Conservation (phyloP, 30 jellyfish, hydroid and myxozoan genomes). For the Cassiopea andromeda region DNA sequence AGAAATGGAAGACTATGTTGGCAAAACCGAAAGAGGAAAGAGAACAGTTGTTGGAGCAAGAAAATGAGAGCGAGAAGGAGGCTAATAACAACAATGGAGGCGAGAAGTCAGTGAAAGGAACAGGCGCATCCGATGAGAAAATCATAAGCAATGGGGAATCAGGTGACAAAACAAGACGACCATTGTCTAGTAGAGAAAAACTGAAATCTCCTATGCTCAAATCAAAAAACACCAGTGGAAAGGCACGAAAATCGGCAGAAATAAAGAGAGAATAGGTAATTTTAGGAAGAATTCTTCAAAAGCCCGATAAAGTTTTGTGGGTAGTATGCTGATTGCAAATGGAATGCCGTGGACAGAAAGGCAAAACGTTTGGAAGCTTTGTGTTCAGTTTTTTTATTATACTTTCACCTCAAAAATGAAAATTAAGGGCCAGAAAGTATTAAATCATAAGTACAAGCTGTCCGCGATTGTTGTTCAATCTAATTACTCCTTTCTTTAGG, state of each 20-base stretch:
- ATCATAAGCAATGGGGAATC: constrained; percentile 41
- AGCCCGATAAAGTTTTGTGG: not conserved
- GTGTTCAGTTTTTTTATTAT: not conserved
- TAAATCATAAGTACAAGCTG: too few species aligned
- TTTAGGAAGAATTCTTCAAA: not conserved
- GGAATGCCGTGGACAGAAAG: not conserved
- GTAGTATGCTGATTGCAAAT: not conserved
- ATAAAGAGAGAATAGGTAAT: constrained; percentile 11
- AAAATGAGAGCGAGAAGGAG: not conserved
- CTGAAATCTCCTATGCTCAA: constrained; percentile 39
- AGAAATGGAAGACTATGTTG: constrained; percentile 83
- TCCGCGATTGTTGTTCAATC: too few species aligned
- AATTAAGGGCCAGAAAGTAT: too few species aligned
- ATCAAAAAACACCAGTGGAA: constrained; percentile 14
- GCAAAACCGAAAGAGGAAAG: constrained; percentile 69
- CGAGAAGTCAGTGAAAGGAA: constrained; percentile 41
- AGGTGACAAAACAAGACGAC: constrained; percentile 24
- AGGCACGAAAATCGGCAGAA: constrained; percentile 33
- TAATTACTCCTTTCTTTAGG: too few species aligned
- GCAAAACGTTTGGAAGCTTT: not conserved
- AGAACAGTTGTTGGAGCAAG: constrained; percentile 35
- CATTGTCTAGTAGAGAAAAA: constrained; percentile 40
- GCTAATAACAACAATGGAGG: constrained; percentile 22
- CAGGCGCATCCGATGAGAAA: constrained; percentile 61
- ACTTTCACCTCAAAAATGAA: too few species aligned